Evolutionary conservation across 2,797 vertebrate genomes (phyloP).

Genomic region (Acanthurus lineatus): DNA sequence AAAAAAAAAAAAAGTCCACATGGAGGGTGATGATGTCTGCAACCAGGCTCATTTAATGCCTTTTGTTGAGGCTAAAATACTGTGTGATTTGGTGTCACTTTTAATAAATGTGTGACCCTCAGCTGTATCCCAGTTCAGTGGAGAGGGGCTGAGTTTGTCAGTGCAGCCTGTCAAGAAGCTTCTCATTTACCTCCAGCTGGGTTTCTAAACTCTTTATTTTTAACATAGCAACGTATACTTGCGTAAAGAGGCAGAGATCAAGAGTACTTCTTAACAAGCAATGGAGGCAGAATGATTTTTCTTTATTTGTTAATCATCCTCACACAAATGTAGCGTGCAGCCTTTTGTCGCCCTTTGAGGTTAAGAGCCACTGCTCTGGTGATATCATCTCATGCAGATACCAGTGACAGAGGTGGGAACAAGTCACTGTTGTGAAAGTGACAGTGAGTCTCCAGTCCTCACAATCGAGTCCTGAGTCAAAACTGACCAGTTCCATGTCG

Average conservation of each 20-base stretch:
- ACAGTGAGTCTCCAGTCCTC: too few relatives aligned
- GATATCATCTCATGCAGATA: background rate
- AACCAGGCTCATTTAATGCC: background rate
- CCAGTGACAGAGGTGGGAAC: too few relatives aligned
- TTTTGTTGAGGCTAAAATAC: too few relatives aligned
- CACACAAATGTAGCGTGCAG: background rate
- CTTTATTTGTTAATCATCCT: background rate
- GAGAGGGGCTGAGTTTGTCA: background rate
- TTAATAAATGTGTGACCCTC: background rate
- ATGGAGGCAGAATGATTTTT: background rate
- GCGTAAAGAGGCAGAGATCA: background rate
- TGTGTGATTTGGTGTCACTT: background rate
- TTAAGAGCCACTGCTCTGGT: background rate
- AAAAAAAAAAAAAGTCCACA: constrained; percentile 3
- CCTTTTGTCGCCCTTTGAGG: background rate
- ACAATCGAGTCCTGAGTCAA: too few relatives aligned
- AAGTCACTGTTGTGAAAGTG: too few relatives aligned
- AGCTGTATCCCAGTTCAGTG: background rate
- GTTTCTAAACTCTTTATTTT: background rate
- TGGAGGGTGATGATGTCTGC: background rate
- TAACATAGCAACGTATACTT: too few relatives aligned
- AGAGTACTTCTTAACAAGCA: background rate
- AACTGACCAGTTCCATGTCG: too few relatives aligned
- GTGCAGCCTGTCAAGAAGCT: background rate
- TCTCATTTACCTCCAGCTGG: background rate